Percentiles rank a stretch among this genome's conserved stretches.
Evolutionary conservation across 92 coral and sea anemone species (phyloP).

Genomic region (Heliopora coerulea): DNA sequence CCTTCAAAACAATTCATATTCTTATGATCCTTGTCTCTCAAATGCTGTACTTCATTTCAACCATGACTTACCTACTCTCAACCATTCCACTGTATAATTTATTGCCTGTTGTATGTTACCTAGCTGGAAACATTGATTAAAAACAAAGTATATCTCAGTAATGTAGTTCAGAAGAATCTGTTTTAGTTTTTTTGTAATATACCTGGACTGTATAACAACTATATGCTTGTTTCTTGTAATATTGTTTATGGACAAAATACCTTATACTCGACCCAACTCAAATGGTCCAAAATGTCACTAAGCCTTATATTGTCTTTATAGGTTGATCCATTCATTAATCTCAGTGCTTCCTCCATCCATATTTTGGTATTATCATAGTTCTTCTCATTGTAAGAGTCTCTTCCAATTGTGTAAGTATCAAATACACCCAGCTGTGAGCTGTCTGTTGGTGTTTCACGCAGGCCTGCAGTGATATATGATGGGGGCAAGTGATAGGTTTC

Average conservation of each 20-base stretch:
- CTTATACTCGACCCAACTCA: constrained; percentile 84
- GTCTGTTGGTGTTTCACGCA: constrained; percentile 50
- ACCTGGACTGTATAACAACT: no score
- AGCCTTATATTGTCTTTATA: constrained; percentile 43
- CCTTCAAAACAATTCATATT: no score
- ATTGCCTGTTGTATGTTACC: constrained; percentile 68
- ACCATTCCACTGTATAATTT: constrained; percentile 61
- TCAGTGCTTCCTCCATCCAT: constrained; percentile 92
- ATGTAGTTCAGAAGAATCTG: no score
- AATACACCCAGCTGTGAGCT: constrained; percentile 50
- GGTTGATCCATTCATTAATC: constrained; percentile 55
- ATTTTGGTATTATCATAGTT: constrained; percentile 61
- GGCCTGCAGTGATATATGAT: constrained; percentile 75
- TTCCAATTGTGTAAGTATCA: constrained; percentile 83
- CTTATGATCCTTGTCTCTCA: no score
- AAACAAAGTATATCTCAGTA: no score
- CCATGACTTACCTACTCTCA: constrained; percentile 58
- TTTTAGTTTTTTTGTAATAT: no score
- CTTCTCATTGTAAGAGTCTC: constrained; percentile 59
- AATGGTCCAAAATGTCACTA: constrained; percentile 74
- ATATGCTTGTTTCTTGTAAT: no score
- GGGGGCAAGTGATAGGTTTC: constrained; percentile 84
- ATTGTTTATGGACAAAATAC: no score
- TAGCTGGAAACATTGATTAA: constrained; percentile 41
- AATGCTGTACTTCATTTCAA: not conserved